Evolutionary conservation across 2,797 vertebrate species (phyloP).

Genomic region (Peromyscus melanophrys): DNA sequence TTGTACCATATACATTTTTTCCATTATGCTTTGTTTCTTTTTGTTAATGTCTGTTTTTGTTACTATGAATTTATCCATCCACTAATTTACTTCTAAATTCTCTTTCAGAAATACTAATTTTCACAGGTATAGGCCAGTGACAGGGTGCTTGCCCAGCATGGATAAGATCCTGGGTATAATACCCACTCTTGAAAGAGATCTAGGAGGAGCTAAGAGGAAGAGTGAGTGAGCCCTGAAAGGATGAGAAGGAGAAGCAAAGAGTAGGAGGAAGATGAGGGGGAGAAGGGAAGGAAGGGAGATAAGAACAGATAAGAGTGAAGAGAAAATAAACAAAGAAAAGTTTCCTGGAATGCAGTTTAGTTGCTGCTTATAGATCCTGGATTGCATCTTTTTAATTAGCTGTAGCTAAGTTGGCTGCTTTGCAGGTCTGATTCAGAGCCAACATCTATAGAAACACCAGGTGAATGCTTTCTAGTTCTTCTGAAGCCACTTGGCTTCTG

Average conservation of each 20-base stretch:
- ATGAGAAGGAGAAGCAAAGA: too few species aligned
- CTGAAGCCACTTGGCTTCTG: not conserved
- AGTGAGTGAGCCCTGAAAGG: not conserved
- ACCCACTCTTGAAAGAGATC: not conserved
- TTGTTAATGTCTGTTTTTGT: not conserved
- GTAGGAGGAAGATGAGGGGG: too few species aligned
- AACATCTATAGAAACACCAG: fast-evolving
- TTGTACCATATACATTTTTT: not conserved
- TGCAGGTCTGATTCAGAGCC: not conserved
- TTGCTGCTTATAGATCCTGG: not conserved
- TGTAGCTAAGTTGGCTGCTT: not conserved
- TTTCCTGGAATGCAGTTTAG: not conserved
- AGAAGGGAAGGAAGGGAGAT: too few species aligned
- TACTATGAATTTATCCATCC: not conserved
- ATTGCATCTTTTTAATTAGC: not conserved
- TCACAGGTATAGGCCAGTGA: not conserved
- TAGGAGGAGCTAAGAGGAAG: too few species aligned
- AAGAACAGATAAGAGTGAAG: not conserved
- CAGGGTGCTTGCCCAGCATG: not conserved
- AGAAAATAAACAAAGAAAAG: not conserved
- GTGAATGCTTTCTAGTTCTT: not conserved
- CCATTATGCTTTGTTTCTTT: not conserved
- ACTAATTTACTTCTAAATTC: not conserved
- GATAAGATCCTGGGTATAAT: not conserved
- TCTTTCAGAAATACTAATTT: not conserved